Percentiles rank a stretch among this genome's conserved stretches.
Evolutionary conservation across 2,888 invertebrate species (phyloP).

Genomic region (Timandra comae): DNA sequence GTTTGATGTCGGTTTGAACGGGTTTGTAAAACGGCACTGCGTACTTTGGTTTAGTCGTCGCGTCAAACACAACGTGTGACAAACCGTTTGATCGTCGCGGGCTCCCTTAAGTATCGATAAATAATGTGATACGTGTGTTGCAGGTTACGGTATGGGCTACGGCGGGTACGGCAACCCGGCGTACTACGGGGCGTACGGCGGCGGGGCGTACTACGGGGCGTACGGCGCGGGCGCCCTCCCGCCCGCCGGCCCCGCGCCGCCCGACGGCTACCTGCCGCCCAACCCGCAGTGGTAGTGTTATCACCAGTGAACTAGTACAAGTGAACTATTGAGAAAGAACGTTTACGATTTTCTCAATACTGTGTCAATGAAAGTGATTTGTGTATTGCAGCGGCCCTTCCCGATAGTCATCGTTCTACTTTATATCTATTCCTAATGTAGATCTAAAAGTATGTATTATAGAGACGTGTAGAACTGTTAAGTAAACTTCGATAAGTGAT

Average conservation of each 20-base stretch:
- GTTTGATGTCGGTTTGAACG: too few species aligned
- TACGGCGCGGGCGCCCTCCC: constrained; percentile 29
- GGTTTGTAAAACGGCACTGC: too few species aligned
- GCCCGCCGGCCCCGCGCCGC: constrained; percentile 33
- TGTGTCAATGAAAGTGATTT: constrained; percentile 12
- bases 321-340: constrained; percentile 3
- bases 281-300: constrained; percentile 68
- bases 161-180: constrained; percentile 63
- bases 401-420: constrained; percentile 26
- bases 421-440: constrained; percentile 20
- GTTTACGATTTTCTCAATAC: not conserved
- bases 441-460: constrained; percentile 12
- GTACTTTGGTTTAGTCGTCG: too few species aligned
- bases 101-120: too few species aligned
- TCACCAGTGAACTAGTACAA: too few species aligned
- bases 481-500: not conserved
- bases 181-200: constrained; percentile 76
- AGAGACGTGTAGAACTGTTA: not conserved
- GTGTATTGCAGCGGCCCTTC: constrained; percentile 17
- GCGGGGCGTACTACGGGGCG: constrained; percentile 41
- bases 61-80: too few species aligned
- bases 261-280: constrained; percentile 54
- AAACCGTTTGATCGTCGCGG: too few species aligned
- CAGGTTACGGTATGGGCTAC: constrained; percentile 66
- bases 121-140: too few species aligned